Base-by-base conservation (phyloP, 2,888 invertebrate genomes). In the Hybos culiciformis region DNA sequence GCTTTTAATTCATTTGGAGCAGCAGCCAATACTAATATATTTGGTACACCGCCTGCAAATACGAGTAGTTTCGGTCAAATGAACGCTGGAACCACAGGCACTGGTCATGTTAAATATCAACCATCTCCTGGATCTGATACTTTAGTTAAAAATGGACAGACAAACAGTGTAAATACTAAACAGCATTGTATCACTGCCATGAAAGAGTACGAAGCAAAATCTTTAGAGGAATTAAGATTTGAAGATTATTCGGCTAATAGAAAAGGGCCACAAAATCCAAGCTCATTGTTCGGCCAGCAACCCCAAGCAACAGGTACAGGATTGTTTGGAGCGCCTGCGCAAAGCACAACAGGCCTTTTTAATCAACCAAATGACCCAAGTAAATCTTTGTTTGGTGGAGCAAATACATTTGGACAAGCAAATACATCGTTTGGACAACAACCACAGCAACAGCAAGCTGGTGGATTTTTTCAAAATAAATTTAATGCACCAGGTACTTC, bases 161-260 rank as follows among this genome's bases (percentile, higher is more conserved):
- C 84, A 3, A 82, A 80, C 58, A 86, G 75, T 50, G 91, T 98
- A 50, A 87, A 78, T 54, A 97, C 94, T 0, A 82, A 90, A 54
- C 92, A 94, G 61, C 88, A 94, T 60, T 96, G 96, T 63, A 96
- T 98, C 47, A 93, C 93, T 1, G 91, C 91, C 45, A 98, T 98
- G 98, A 93, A 94, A 70, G 94, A 97, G 60, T 99, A 97, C 61
- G 96, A 97, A 58, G 67, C 63, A 39, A 98, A 97, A 63, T 91
- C 91, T 0, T 66, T 97, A 19, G 98, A 98, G 67, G 98, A 98
- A 62, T 68, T 98, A 5, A 77, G 97, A 9, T 69, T 83, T 43
- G 97, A 97, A 59, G 97, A 98, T 67, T 98, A 98, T 62, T 66
- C 75, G 19, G 86, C 86, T 1, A 88, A 88, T 41, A 71, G 94